phyloP scores from a whole-genome alignment of 2,888 invertebrate genomes.

The Hipparchia semele region DNA sequence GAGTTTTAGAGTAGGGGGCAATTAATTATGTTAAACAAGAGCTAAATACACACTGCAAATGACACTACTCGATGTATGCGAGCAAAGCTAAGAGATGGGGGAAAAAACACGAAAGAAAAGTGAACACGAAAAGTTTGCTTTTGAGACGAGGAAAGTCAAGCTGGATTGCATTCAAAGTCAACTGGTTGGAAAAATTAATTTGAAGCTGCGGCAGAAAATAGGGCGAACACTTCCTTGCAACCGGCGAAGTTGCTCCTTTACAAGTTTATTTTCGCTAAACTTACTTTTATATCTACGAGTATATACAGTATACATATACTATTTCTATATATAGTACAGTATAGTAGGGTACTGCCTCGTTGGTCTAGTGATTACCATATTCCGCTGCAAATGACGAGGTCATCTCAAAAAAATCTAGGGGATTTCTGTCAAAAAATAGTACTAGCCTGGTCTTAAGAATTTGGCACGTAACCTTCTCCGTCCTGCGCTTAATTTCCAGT shows the following conservation, averaged over 20 bases:
- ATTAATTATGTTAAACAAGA: background rate
- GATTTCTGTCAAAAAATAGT: no score
- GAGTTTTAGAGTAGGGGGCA: background rate
- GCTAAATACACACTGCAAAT: slow-evolving; percentile 55
- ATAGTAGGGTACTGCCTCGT: no score
- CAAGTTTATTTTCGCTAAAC: slow-evolving; percentile 1
- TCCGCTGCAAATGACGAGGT: no score
- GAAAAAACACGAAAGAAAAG: slow-evolving; percentile 75
- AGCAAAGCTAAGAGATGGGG: slow-evolving; percentile 66
- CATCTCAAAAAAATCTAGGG: no score
- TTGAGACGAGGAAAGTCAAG: slow-evolving; percentile 72
- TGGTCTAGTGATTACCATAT: no score
- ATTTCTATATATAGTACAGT: no score
- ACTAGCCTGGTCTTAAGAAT: no score
- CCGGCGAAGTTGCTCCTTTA: slow-evolving; percentile 27
- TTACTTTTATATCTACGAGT: background rate
- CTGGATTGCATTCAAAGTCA: slow-evolving; percentile 70
- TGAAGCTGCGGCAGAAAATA: slow-evolving; percentile 64
- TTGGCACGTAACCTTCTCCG: no score
- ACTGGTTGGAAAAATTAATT: slow-evolving; percentile 81
- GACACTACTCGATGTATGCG: slow-evolving; percentile 67
- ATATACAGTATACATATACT: no score
- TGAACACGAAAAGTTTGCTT: slow-evolving; percentile 80
- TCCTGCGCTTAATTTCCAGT: background rate
- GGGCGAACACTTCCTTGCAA: slow-evolving; percentile 38